phyloP scores from a whole-genome alignment of 1,140 invertebrate genomes.

The Hypothenemus hampei region DNA sequence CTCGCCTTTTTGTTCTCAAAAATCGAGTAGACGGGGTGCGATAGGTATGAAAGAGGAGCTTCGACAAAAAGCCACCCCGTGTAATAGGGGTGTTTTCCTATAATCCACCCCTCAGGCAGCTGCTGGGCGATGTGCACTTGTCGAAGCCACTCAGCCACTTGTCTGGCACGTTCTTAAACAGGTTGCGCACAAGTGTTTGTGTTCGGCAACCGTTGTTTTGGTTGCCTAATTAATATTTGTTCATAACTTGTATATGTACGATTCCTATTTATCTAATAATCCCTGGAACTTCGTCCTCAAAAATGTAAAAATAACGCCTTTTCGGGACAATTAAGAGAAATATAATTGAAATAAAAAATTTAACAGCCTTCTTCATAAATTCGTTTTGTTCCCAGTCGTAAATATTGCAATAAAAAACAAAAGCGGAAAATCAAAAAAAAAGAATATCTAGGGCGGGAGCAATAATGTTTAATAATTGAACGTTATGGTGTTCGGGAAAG shows the following conservation, averaged over 20 bases:
- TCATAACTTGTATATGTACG: background rate
- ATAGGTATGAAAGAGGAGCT: background rate
- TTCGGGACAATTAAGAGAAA: no score
- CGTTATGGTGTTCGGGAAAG: conserved; percentile 44
- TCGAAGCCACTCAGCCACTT: conserved; percentile 17
- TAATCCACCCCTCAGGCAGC: conserved; percentile 7
- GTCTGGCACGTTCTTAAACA: conserved; percentile 15
- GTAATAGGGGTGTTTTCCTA: conserved; percentile 12
- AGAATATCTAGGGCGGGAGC: conserved; percentile 46
- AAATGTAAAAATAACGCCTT: no score
- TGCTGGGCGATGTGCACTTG: conserved; percentile 17
- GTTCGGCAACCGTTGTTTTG: conserved; percentile 1
- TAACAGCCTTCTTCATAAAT: conserved; percentile 10
- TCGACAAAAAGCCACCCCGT: conserved; percentile 15
- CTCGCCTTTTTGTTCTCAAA: no score
- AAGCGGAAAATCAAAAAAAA: conserved; percentile 44
- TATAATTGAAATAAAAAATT: no score
- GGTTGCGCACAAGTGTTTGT: conserved; percentile 12
- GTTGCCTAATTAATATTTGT: background rate
- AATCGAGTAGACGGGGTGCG: no score
- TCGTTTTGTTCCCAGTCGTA: conserved; percentile 16
- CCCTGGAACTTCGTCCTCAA: no score
- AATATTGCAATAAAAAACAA: conserved; percentile 35
- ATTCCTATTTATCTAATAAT: no score
- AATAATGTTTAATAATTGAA: conserved; percentile 47